phyloP scores from a whole-genome alignment of 2,113 vertebrate species.

The Alosa alosa region DNA sequence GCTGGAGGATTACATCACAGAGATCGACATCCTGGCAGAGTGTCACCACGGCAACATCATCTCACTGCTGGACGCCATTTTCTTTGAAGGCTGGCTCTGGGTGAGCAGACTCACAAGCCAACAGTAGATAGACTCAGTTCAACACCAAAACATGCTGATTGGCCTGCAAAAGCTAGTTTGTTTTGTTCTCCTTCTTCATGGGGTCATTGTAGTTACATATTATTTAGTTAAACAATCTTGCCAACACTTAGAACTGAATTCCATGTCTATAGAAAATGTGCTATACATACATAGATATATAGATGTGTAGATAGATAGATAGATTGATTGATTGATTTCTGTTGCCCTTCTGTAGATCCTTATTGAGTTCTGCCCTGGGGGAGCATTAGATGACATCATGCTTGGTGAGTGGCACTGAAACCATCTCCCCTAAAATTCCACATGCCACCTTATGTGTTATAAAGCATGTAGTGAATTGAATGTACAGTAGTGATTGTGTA shows the following conservation, averaged over 20 bases:
- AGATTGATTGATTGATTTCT: neutral
- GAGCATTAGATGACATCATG: slow-evolving; percentile 69
- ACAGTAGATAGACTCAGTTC: neutral
- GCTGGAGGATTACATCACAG: slow-evolving; percentile 64
- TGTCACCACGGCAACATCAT: slow-evolving; percentile 65
- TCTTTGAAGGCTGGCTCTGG: slow-evolving; percentile 65
- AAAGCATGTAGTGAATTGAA: too few species aligned
- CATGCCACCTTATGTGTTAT: too few species aligned
- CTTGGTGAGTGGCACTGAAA: slow-evolving; percentile 58
- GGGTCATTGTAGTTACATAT: too few species aligned
- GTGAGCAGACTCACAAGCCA: slow-evolving; percentile 44
- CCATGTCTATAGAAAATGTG: too few species aligned
- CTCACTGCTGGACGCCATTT: slow-evolving; percentile 61
- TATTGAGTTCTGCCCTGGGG: slow-evolving; percentile 73
- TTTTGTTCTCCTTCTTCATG: too few species aligned
- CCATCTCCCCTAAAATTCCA: too few species aligned
- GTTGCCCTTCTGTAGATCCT: slow-evolving; percentile 61
- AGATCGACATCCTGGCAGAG: slow-evolving; percentile 65
- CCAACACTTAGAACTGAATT: too few species aligned
- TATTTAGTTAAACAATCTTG: too few species aligned
- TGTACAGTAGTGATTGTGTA: neutral
- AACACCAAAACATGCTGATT: neutral
- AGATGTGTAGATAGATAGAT: neutral
- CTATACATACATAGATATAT: too few species aligned
- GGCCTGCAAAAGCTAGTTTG: too few species aligned